Conservation (phyloP, 2,113 vertebrate genomes). For the Nyctibius bracteatus region DNA sequence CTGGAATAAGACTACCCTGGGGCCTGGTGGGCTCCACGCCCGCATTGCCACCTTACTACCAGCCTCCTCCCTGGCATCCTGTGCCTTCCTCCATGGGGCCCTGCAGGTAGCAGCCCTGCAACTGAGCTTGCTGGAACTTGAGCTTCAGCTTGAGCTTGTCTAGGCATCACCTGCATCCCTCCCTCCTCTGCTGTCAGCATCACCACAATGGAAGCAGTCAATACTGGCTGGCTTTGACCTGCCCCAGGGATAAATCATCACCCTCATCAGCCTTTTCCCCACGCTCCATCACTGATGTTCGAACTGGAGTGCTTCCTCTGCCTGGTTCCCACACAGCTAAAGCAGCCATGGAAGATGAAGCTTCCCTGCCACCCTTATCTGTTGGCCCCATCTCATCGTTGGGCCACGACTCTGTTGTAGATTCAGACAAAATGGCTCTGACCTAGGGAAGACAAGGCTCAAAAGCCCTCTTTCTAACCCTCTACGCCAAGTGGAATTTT, state of each 20-base stretch:
- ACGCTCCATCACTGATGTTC: rapidly evolving
- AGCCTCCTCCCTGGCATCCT: background rate
- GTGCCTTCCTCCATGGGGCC: background rate
- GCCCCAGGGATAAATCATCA: rapidly evolving
- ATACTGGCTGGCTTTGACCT: rapidly evolving
- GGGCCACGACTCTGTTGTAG: too few species aligned
- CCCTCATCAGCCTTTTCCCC: background rate
- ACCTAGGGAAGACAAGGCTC: background rate
- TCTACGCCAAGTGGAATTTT: rapidly evolving
- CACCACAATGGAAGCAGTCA: rapidly evolving
- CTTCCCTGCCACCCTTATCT: background rate
- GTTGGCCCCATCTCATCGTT: too few species aligned
- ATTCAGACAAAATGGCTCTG: background rate
- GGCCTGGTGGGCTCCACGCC: background rate
- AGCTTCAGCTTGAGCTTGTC: background rate
- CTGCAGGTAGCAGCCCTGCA: background rate
- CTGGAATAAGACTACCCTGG: background rate
- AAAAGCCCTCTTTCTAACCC: background rate
- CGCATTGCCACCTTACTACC: rapidly evolving
- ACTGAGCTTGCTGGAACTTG: background rate
- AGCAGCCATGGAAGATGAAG: background rate
- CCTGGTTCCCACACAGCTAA: background rate
- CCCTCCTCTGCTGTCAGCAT: background rate
- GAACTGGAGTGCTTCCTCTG: rapidly evolving
- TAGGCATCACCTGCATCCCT: background rate